Conservation (phyloP, 2,113 vertebrate species). For the Tympanuchus pallidicinctus region DNA sequence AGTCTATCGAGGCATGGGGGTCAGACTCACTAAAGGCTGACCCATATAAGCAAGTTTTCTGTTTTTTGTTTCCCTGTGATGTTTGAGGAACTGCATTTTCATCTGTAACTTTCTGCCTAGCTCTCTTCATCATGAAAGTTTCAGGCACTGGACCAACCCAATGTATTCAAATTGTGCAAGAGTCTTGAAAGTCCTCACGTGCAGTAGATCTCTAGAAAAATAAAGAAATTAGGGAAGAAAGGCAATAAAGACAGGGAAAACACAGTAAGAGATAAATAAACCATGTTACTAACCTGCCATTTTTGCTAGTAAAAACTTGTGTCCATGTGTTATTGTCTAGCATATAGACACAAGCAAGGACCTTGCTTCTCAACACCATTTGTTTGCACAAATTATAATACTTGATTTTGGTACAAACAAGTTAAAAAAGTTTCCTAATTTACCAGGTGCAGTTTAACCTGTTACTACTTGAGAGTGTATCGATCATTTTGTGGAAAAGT, state of each 20-base stretch:
- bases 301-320: not conserved
- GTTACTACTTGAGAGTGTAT: not conserved
- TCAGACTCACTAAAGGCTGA: constrained; percentile 8
- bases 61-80: constrained; percentile 76
- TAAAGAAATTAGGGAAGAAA: not conserved
- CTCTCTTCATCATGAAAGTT: constrained; percentile 84
- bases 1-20: constrained; percentile 65
- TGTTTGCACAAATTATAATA: not conserved
- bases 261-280: not conserved
- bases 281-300: not conserved
- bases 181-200: not conserved
- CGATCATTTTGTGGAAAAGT: not conserved
- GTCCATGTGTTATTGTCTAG: not conserved
- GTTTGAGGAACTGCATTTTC: constrained; percentile 72
- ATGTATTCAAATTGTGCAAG: not conserved
- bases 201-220: not conserved
- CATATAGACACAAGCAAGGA: not conserved
- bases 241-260: not conserved
- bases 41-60: constrained; percentile 52
- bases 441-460: not conserved
- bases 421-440: not conserved
- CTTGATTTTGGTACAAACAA: not conserved
- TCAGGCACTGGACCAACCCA: not conserved
- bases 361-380: not conserved
- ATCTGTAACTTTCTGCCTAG: constrained; percentile 59